Evolutionary conservation across 1,140 invertebrate genomes (phyloP).

Genomic region (Tetramorium simillimum): DNA sequence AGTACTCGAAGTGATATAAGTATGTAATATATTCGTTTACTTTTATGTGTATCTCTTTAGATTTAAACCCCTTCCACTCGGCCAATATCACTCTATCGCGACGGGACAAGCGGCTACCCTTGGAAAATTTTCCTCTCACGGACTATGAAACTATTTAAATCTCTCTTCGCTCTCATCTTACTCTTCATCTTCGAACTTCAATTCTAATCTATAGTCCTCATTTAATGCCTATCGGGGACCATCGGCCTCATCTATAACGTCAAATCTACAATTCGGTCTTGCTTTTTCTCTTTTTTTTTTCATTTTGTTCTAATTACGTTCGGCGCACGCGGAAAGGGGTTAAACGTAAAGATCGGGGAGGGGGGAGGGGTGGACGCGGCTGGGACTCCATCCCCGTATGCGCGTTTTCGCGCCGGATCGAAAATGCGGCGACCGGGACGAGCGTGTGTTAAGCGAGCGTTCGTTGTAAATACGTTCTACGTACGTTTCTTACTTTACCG

Average conservation of each 20-base stretch:
- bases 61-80: slow-evolving; percentile 72
- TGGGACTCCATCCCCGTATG: neutral
- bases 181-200: neutral
- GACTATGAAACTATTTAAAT: slow-evolving; percentile 26
- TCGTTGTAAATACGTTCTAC: slow-evolving; percentile 77
- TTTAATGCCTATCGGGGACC: slow-evolving; percentile 11
- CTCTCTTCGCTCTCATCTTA: neutral
- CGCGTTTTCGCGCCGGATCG: neutral
- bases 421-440: slow-evolving; percentile 4
- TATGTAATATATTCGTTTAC: slow-evolving; percentile 13
- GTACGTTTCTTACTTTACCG: slow-evolving; percentile 68
- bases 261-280: neutral
- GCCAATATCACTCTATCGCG: slow-evolving; percentile 35
- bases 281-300: neutral
- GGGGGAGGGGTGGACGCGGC: slow-evolving; percentile 11
- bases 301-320: slow-evolving; percentile 29
- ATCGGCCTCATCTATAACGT: slow-evolving; percentile 8
- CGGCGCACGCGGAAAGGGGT: slow-evolving; percentile 52
- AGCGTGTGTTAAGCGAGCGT: slow-evolving; percentile 53
- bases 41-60: slow-evolving; percentile 57
- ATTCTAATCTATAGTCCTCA: neutral
- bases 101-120: slow-evolving; percentile 23
- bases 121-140: neutral
- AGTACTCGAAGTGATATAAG: slow-evolving; percentile 48
- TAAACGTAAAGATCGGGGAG: slow-evolving; percentile 66